Evolutionary conservation across 1,140 invertebrate genomes (phyloP).

Genomic region (Dryas iulia): DNA sequence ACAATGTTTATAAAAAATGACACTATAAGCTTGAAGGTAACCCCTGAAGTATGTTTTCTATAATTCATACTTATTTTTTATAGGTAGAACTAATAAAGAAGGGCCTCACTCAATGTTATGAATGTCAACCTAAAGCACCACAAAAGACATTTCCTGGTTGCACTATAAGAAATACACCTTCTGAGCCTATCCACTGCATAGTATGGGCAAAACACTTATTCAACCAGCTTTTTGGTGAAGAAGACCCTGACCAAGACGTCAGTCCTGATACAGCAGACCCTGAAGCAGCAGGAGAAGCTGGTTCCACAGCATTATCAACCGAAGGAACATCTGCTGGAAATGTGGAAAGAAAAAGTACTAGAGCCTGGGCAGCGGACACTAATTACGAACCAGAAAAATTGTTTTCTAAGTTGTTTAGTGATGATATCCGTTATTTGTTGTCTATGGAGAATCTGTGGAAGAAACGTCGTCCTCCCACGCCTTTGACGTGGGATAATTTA

Average conservation of each 20-base stretch:
- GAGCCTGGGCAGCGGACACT: constrained; percentile 91
- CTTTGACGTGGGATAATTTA: constrained; percentile 87
- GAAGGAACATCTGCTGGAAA: constrained; percentile 82
- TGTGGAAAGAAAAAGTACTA: constrained; percentile 91
- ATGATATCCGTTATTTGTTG: constrained; percentile 97
- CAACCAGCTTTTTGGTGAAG: constrained; percentile 99
- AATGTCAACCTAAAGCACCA: constrained; percentile 95
- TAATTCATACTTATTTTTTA: too few species aligned
- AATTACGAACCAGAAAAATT: constrained; percentile 92
- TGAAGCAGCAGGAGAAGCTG: constrained; percentile 83
- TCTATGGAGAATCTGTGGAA: constrained; percentile 98
- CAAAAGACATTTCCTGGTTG: constrained; percentile 98
- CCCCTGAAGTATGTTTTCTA: too few species aligned
- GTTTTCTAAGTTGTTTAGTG: constrained; percentile 94
- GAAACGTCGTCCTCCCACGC: constrained; percentile 89
- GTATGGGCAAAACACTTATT: constrained; percentile 99
- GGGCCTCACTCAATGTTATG: constrained; percentile 96
- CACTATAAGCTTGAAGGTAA: too few species aligned
- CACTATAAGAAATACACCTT: constrained; percentile 99
- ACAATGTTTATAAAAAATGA: too few species aligned
- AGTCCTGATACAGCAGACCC: constrained; percentile 98
- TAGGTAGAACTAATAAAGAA: constrained; percentile 95
- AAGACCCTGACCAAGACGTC: constrained; percentile 97
- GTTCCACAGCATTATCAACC: constrained; percentile 63
- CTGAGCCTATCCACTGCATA: constrained; percentile 99